phyloP scores from a whole-genome alignment of 2,113 vertebrate species.

The Anser brachyrhynchus region DNA sequence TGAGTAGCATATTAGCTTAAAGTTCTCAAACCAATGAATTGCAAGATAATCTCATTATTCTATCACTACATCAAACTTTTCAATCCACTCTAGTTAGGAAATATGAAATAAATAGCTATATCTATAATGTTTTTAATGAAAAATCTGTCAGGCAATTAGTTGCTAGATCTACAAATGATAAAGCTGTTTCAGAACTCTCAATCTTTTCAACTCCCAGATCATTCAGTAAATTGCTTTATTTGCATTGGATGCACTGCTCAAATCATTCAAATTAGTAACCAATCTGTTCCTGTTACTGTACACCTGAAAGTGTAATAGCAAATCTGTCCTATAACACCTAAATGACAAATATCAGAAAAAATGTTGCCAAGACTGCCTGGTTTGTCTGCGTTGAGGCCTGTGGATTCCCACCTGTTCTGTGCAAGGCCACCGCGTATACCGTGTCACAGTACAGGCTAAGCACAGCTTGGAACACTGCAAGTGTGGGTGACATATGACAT shows the following conservation, averaged over 20 bases:
- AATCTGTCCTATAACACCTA: constrained; percentile 30
- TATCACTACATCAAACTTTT: background rate
- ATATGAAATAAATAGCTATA: background rate
- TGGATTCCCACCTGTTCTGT: constrained; percentile 44
- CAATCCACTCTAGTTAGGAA: background rate
- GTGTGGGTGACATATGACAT: constrained; percentile 17
- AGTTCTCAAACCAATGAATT: background rate
- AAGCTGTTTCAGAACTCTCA: background rate
- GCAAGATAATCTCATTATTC: background rate
- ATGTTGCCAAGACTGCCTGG: background rate
- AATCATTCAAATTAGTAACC: background rate
- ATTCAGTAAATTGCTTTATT: constrained; percentile 23
- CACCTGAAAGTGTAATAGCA: background rate
- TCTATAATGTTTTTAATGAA: background rate
- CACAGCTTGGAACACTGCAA: constrained; percentile 22
- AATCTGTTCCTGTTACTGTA: constrained; percentile 15
- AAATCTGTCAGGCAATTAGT: background rate
- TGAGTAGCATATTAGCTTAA: background rate
- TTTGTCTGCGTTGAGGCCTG: constrained; percentile 4
- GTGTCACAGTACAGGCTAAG: background rate
- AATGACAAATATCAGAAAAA: constrained; percentile 15
- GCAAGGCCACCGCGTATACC: background rate
- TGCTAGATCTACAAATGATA: background rate
- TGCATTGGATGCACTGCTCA: background rate
- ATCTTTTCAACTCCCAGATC: background rate